Base-by-base conservation (phyloP, 2,888 invertebrate genomes). In the Nysson spinosus region DNA sequence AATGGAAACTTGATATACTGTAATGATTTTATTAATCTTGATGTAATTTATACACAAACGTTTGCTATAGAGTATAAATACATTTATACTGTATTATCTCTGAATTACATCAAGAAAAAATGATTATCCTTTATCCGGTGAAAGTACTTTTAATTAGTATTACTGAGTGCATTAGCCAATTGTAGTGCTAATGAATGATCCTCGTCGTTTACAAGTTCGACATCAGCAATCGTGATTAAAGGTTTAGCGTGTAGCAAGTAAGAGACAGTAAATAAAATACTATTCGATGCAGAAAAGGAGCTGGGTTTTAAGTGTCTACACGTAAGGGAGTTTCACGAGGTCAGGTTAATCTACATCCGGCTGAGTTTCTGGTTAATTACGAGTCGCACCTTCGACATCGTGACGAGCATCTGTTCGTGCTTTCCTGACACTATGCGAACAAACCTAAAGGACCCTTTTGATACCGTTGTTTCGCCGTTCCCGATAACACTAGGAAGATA, bases 341-440 rank as follows among this genome's bases (percentile, higher is more conserved):
- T 54, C 55, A 61, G 63, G 39, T 74, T 71, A 77, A 77, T 74
- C 77, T 69, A 65, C 65, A 60, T 72, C 60, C 68, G 61, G 43
- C 35, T 52, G 57, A 34, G 62, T 50, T 56, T 63, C 62, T 56
- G 57, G 65, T 72, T 75, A 75, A 75, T 75, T 75, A 72, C 77
- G 52, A 74, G 60, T 62, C 54, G 50, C 57, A 60, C 47, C 67
- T 68, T 54, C 70, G 69, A 44, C 70, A 43, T 63, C 66, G 73
- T 54, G 64, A 73, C 61, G 55, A 49, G 56, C 57, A 65, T 75
- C 66, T 67, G 58, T 63, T 63, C 66, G 51, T 56, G 55, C 49
- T 54, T 57, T 75, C 71, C 67, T 63, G 57, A 28, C 57, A 60
- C 49, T 62, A 55, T 50, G 28, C 43, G 40, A 57, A 32, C 56